Evolutionary conservation across 2,888 invertebrate genomes (phyloP).

Genomic region (Malacosoma neustria): DNA sequence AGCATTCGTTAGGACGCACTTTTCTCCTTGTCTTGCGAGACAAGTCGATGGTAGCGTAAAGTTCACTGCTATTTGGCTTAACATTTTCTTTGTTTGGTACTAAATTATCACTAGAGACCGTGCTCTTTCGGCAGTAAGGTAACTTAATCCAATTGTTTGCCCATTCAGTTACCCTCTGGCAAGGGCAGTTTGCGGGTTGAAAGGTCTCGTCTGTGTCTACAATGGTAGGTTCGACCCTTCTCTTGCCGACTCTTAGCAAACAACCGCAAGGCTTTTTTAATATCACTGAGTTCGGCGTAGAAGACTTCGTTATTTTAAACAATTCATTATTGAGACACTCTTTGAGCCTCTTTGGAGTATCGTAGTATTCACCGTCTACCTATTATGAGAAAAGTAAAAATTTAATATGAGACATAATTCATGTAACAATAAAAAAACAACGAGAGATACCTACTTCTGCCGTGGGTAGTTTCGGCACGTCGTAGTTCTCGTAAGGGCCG

Average conservation of each 20-base stretch:
- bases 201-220: constrained; percentile 48
- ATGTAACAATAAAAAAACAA: background rate
- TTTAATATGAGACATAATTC: background rate
- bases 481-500: constrained; percentile 85
- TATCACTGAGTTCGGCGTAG: constrained; percentile 72
- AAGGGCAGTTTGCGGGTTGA: constrained; percentile 65
- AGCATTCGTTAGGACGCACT: constrained; percentile 24
- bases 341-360: constrained; percentile 82
- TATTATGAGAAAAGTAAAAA: constrained; percentile 10
- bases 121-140: constrained; percentile 70
- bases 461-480: constrained; percentile 79
- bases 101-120: constrained; percentile 28
- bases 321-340: constrained; percentile 76
- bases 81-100: constrained; percentile 74
- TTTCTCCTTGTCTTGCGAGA: constrained; percentile 76
- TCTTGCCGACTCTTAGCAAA: constrained; percentile 69
- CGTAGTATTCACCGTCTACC: constrained; percentile 78
- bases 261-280: constrained; percentile 82
- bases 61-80: constrained; percentile 54
- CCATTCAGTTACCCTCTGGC: constrained; percentile 79
- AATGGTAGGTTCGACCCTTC: constrained; percentile 40
- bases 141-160: constrained; percentile 77
- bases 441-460: constrained; percentile 55
- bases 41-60: constrained; percentile 82
- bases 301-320: constrained; percentile 59